phyloP scores from a whole-genome alignment of 37 sponge, comb jelly and placozoan genomes.

The Eunapius fragilis region DNA sequence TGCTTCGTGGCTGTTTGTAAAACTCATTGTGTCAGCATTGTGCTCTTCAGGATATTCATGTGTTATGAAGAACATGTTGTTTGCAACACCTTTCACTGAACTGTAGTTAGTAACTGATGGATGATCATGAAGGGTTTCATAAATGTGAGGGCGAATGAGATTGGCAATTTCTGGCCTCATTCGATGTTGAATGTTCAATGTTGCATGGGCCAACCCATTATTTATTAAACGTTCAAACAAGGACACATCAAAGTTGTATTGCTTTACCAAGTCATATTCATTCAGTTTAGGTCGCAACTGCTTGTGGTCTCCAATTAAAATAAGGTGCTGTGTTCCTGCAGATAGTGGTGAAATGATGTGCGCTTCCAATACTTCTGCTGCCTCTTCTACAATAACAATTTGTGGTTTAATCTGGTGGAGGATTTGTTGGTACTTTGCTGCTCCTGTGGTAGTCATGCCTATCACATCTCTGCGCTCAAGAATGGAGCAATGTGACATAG shows the following conservation, averaged over 20 bases:
- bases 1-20: slow-evolving; percentile 63
- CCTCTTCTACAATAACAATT: slow-evolving; percentile 87
- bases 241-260: slow-evolving; percentile 79
- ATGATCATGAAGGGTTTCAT: slow-evolving; percentile 34
- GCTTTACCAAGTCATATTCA: slow-evolving; percentile 56
- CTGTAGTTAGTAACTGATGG: slow-evolving; percentile 17
- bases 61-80: slow-evolving; percentile 70
- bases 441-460: slow-evolving; percentile 90
- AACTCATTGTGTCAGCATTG: slow-evolving; percentile 42
- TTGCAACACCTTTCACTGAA: slow-evolving; percentile 34
- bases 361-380: slow-evolving; percentile 87
- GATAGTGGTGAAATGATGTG: slow-evolving; percentile 77
- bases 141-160: slow-evolving; percentile 78
- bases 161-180: slow-evolving; percentile 86
- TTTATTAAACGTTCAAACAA: slow-evolving; percentile 80
- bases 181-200: slow-evolving; percentile 77
- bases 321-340: slow-evolving; percentile 68
- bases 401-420: slow-evolving; percentile 68
- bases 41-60: slow-evolving; percentile 39
- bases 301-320: slow-evolving; percentile 92
- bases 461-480: slow-evolving; percentile 38
- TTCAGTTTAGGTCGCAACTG: slow-evolving; percentile 85
- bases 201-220: slow-evolving; percentile 59
- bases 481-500: neutral
- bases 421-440: slow-evolving; percentile 72